Evolutionary conservation across 2,797 vertebrate genomes (phyloP), one percentile per base, ranked within the genome.

Genomic region (Schizopygopsis malacanthus): DNA sequence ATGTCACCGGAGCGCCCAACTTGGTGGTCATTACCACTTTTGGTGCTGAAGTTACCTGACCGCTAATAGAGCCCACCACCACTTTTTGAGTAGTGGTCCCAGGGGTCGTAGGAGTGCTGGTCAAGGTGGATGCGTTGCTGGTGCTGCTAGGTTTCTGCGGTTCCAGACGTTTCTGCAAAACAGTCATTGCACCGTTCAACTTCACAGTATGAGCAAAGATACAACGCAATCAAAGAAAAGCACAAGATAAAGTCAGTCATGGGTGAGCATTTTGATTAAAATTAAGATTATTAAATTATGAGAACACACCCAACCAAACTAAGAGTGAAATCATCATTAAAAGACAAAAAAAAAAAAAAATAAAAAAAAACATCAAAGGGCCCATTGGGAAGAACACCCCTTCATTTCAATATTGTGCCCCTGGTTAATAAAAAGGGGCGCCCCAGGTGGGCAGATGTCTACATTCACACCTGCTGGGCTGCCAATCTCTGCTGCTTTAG

Each of bases 21-120:
- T 99, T 99, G 82, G 97, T 96, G 86, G 97, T 94, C 54, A 99
- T 96, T 1, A 98, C 96, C 91, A 99, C 96, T 95, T 99, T 99
- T 43, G 98, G 93, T 90, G 97, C 97, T 0, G 97, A 88, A 28
- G 97, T 95, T 33, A 97, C 95, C 0, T 96, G 94, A 86, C 95
- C 94, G 0, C 92, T 87, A 73, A 96, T 89, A n/a, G 96, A 92
- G 73, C 96, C 94, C 78, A 96, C 94, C 90, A 96, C 89, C 16
- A 97, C 95, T 75, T 96, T 98, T 92, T 96, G 97, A 6, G 96
- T 93, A 0, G 94, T 91, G 39, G 96, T 94, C 33, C 92, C 83
- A 0, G 95, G 94, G 39, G 93, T 95, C 80, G 92, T 90, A 4
- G 96, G 94, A 83, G 91, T 94, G 92, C 88, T 95, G 71, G 94